A percentile compares a stretch with the other conserved stretches of the same genome.
Conservation (phyloP, 1,140 invertebrate genomes). For the Tyrophagus putrescentiae region DNA sequence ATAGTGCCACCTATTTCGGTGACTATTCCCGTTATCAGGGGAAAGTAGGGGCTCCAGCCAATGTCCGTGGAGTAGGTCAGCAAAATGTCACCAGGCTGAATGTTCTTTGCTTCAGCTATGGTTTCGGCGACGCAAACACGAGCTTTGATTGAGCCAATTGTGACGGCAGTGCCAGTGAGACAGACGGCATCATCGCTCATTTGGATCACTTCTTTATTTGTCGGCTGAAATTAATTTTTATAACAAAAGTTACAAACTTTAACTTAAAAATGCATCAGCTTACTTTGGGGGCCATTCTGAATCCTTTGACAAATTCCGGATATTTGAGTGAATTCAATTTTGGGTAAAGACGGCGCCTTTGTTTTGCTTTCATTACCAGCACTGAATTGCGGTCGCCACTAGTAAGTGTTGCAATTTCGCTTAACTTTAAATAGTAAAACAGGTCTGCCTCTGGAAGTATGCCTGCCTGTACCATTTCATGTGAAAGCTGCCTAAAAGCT, state of each 20-base stretch:
- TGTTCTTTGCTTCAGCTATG: background rate
- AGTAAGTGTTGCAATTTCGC: slow-evolving; percentile 48
- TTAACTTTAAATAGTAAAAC: slow-evolving; percentile 50
- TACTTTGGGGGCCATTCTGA: too few species aligned
- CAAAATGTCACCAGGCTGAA: slow-evolving; percentile 49
- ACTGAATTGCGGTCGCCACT: slow-evolving; percentile 33
- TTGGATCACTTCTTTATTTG: background rate
- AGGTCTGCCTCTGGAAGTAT: slow-evolving; percentile 49
- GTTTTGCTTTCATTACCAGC: slow-evolving; percentile 48
- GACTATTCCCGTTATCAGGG: slow-evolving; percentile 57
- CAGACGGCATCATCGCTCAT: background rate
- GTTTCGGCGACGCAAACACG: background rate
- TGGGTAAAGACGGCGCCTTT: slow-evolving; percentile 42
- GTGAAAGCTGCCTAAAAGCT: slow-evolving; percentile 43
- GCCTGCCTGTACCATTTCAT: slow-evolving; percentile 44
- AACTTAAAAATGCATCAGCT: too few species aligned
- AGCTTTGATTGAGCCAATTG: slow-evolving; percentile 2
- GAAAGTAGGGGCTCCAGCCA: slow-evolving; percentile 74
- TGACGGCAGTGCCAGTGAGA: background rate
- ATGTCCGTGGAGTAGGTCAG: slow-evolving; percentile 65
- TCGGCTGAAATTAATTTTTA: background rate
- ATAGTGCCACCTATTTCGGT: slow-evolving; percentile 70
- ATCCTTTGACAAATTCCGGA: slow-evolving; percentile 45
- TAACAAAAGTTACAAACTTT: too few species aligned
- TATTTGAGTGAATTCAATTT: slow-evolving; percentile 45